Conservation (phyloP, 2,113 vertebrate species). For the Pteropus alecto region DNA sequence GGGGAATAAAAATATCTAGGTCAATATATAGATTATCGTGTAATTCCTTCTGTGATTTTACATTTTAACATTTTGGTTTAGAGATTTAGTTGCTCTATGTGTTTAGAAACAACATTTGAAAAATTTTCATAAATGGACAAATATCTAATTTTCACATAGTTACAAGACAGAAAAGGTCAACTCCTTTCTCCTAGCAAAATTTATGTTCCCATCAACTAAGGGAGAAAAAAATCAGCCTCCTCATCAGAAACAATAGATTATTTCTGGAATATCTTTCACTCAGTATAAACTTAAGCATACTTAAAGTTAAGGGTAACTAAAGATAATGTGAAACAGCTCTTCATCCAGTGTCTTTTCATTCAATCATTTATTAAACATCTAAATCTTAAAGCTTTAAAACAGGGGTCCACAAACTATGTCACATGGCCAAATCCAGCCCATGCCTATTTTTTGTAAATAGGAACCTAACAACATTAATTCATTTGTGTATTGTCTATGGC, state of each 20-base stretch:
- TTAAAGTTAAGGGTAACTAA: not conserved
- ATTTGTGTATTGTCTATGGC: not conserved
- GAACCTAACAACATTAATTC: not conserved
- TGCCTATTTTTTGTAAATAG: not conserved
- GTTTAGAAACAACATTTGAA: not conserved
- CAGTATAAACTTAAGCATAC: not conserved
- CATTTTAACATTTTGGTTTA: constrained; percentile 1
- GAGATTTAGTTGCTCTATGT: not conserved
- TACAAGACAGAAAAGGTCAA: not conserved
- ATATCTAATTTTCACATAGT: not conserved
- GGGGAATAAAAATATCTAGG: not conserved
- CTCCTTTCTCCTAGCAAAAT: not conserved
- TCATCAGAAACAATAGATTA: not conserved
- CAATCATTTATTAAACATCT: not conserved
- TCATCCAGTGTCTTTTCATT: not conserved
- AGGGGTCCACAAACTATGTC: not conserved
- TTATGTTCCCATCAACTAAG: not conserved
- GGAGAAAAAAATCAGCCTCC: not conserved
- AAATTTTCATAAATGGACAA: not conserved
- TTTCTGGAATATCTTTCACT: not conserved
- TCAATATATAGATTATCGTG: not conserved
- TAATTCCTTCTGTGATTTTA: not conserved
- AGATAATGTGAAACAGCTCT: not conserved
- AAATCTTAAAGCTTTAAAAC: not conserved
- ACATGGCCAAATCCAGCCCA: not conserved